Base-by-base conservation (phyloP, 2,797 vertebrate species). In the Scolopax bukidnonensis region DNA sequence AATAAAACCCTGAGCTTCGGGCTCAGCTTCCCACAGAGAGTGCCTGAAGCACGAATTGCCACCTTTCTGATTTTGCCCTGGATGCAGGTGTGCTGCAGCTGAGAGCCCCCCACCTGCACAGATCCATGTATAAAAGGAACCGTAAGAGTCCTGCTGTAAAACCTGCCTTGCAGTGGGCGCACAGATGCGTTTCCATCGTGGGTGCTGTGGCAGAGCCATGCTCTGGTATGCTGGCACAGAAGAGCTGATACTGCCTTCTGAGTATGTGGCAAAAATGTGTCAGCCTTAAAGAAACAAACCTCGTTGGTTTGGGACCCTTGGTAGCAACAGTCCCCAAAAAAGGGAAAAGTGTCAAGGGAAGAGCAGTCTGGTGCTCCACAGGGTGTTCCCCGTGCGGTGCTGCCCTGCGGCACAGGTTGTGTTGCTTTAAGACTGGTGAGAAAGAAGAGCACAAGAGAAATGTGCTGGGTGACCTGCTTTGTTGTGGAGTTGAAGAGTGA, bases 171-270 rank as follows among this genome's bases (percentile, higher is more conserved):
- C 28, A 9, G 24, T 24, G 41, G 13, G 32, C 33, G 28, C 24
- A 4, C 19, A 0, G 27, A 4, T 16, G 18, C 15, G 24, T 45
- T 68, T 19, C 19, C 6, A 5, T n/a, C 40, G n/a, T 21, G n/a
- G 57, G 11, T 18, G 45, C 74, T 43, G 1, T 11, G 30, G 43
- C 47, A 20, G 15, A 33, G 51, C 50, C 33, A 1, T 12, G 28
- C 27, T 74, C 45, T 56, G 51, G 13, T 11, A 1, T 6, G 3
- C 19, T 48, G 43, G n/a, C 23, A 20, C 2, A 25, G 65, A 23
- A 41, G 50, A 47, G 19, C 45, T 25, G 27, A 17, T 7, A 18
- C 27, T 19, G 33, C 19, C n/a, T 16, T 40, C 53, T 30, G 33
- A 21, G 17, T 33, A 21, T 0, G 1, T 36, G 6, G 14, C 17